These are phyloP conservation scores for Bombylius discolor DNA, from an alignment of 2,888 invertebrate species.

Conservation along the genomic window DNA sequence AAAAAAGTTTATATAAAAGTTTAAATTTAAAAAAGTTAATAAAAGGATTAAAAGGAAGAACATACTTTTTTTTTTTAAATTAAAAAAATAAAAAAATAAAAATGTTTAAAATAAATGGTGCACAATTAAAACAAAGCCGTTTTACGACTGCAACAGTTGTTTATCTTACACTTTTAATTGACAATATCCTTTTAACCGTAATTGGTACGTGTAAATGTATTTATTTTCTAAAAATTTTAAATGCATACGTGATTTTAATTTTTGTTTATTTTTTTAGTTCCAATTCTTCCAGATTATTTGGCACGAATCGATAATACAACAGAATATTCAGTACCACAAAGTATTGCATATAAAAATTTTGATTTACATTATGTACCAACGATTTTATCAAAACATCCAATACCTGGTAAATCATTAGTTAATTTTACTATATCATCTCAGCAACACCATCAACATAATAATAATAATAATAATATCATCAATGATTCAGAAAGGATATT, in stretches of 20 bases:
- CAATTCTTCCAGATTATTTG: constrained; percentile 66
- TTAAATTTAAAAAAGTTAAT: neutral
- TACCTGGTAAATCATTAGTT: constrained; percentile 32
- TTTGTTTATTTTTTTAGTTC: constrained; percentile 43
- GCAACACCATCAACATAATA: no score
- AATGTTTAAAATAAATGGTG: neutral
- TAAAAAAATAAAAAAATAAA: neutral
- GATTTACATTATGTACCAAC: constrained; percentile 21
- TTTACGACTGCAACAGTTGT: constrained; percentile 42
- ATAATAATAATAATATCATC: neutral
- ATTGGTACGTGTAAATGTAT: constrained; percentile 52
- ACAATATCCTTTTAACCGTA: constrained; percentile 77
- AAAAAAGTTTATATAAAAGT: neutral
- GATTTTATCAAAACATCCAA: constrained; percentile 34
- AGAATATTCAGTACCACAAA: constrained; percentile 21
- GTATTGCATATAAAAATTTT: constrained; percentile 27
- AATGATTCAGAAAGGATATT: neutral
- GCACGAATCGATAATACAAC: constrained; percentile 42
- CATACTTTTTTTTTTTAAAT: neutral
- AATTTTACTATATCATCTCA: constrained; percentile 22
- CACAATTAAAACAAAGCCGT: constrained; percentile 19
- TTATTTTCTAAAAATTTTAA: neutral
- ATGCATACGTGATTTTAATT: constrained; percentile 3
- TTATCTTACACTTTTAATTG: constrained; percentile 64
- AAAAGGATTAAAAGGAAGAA: no score